Base-by-base conservation (phyloP, 2,888 invertebrate species). In the Tipula helvola region DNA sequence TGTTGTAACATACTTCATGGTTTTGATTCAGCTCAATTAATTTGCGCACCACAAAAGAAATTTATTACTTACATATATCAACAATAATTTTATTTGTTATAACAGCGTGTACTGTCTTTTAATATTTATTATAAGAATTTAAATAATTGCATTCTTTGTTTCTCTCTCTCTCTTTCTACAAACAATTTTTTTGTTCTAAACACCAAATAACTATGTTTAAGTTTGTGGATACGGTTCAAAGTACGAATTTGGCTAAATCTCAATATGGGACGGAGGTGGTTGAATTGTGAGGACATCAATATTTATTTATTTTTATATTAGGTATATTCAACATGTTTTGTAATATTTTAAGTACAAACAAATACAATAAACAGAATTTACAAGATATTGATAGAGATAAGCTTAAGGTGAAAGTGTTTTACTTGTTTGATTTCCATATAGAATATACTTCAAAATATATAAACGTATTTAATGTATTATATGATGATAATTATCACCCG, bases 1-100 rank as follows among this genome's bases (percentile, higher is more conserved):
- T 57, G 96, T 96, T 4, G 97, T 97, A 0, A 97, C 97, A 41
- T 97, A 97, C 92, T 97, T 97, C 93, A 97, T 97, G 97, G 97
- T 97, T 92, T 92, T 97, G 93, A 96, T 97, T 86, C 97, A 97
- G 91, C 94, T 97, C 90, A 96, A 96, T 90, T 97, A 94, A 92
- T 91, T 86, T 71, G 71, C 71, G 28, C 28, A 28, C 28, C 28
- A 71, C 44, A 85, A 16, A 44, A 28, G 36, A 86, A 83, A 83
- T 39, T 2, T 36, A 28, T 85, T 44, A 39, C 5, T 41, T 83
- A 47, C 10, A 71, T 71, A 71, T n/a, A 52, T 28, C 28, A 44
- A n/a, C 5, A 52, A 57, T 57, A 57, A 57, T 57, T 44, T n/a
- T 44, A 44, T 44, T 44, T 44, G 12, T 44, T 44, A 42, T 42